Percentiles rank a stretch among this genome's conserved stretches.
Conservation (phyloP, 2,797 vertebrate species). For the Ispidina picta region DNA sequence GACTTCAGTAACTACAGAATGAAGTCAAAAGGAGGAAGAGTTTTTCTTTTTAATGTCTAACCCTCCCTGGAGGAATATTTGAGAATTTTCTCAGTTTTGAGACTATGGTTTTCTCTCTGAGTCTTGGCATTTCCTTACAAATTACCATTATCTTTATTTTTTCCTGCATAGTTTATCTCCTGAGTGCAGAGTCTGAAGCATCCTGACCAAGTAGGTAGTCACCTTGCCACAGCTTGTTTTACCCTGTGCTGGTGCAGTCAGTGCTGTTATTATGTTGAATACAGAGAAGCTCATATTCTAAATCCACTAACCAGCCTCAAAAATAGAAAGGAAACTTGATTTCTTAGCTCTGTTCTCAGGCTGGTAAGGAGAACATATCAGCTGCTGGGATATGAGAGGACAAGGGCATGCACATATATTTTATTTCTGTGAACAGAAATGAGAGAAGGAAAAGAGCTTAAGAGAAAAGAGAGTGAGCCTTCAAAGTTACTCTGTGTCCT, state of each 20-base stretch:
- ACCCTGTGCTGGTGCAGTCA: background rate
- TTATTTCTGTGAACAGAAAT: slow-evolving; percentile 1
- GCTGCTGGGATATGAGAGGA: background rate
- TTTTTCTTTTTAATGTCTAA: background rate
- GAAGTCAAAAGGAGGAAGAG: background rate
- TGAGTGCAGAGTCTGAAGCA: background rate
- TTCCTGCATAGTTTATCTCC: background rate
- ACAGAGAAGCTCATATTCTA: background rate
- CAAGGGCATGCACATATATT: background rate
- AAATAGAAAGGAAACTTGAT: background rate
- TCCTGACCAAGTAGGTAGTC: background rate
- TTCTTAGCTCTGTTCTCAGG: background rate
- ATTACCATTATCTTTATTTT: background rate
- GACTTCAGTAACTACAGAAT: slow-evolving; percentile 13
- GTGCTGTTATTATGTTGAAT: background rate
- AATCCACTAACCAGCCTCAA: background rate
- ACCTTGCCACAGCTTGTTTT: background rate
- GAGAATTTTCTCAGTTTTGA: background rate
- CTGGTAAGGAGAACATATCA: background rate
- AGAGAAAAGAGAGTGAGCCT: background rate
- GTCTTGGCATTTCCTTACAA: background rate
- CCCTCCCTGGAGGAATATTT: background rate
- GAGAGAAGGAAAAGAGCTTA: slow-evolving; percentile 26
- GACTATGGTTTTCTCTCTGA: background rate
- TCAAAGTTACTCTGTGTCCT: slow-evolving; percentile 17